These are phyloP conservation scores for Rhegmatorhina hoffmannsi DNA, from an alignment of 2,113 vertebrate genomes.

Conservation along the genomic window DNA sequence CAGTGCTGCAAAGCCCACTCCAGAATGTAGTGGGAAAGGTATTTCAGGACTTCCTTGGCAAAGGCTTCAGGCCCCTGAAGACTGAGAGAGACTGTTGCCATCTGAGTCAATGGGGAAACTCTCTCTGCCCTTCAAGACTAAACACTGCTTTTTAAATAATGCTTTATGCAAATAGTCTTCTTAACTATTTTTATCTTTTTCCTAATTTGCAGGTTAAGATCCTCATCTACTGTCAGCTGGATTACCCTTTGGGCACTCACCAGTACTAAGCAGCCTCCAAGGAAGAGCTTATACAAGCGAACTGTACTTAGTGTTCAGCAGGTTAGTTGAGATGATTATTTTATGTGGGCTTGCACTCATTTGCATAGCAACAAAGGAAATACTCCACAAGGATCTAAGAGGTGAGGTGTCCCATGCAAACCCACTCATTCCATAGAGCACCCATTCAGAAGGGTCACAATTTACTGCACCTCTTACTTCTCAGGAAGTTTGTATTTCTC, in stretches of 20 bases:
- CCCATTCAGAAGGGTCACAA: not conserved
- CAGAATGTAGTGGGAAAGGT: not conserved
- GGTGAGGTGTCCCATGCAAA: not conserved
- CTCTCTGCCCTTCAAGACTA: not conserved
- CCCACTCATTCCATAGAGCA: not conserved
- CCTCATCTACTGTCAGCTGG: not conserved
- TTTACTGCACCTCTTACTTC: not conserved
- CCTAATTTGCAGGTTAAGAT: not conserved
- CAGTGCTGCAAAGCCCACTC: not conserved
- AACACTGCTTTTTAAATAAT: not conserved
- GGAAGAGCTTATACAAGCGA: not conserved
- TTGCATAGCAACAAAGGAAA: not conserved
- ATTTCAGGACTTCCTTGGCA: not conserved
- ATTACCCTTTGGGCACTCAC: not conserved
- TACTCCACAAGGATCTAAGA: not conserved
- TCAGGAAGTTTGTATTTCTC: not conserved
- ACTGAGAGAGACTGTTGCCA: not conserved
- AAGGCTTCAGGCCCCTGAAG: not conserved
- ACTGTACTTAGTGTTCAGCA: not conserved
- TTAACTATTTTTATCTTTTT: not conserved
- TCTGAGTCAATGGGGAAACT: not conserved
- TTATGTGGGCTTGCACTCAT: not conserved
- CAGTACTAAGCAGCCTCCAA: not conserved
- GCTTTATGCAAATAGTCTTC: not conserved
- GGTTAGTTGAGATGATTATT: not conserved